These are phyloP conservation scores for Muschampia plurimacula DNA, from an alignment of 2,888 invertebrate genomes.

Conservation along the genomic window DNA sequence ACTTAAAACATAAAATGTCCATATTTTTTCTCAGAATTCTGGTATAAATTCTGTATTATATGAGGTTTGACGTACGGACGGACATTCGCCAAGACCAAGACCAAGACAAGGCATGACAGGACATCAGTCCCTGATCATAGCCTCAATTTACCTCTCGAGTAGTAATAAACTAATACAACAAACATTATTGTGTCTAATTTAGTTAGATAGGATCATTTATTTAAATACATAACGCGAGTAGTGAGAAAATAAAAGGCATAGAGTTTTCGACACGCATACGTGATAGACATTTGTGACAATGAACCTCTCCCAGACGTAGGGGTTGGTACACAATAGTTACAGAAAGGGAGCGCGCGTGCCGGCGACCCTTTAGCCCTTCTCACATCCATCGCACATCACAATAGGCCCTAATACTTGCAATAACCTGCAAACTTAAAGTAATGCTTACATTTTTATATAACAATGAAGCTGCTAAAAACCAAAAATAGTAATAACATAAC, in stretches of 20 bases:
- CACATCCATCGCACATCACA: not conserved
- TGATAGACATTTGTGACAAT: conserved; percentile 26
- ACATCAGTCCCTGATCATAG: no score
- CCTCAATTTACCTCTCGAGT: no score
- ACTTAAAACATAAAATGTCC: no score
- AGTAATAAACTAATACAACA: no score
- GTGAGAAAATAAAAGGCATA: not conserved
- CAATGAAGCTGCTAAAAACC: not conserved
- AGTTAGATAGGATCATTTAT: no score
- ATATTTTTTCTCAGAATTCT: no score
- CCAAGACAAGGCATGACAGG: no score
- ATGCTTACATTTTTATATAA: not conserved
- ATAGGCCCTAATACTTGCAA: conserved; percentile 4
- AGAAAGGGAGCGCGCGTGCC: conserved; percentile 37
- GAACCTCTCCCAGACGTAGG: conserved; percentile 26
- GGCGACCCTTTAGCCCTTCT: conserved; percentile 8
- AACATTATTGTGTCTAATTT: no score
- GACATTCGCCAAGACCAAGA: no score
- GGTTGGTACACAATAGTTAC: conserved; percentile 35
- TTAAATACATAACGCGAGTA: not conserved
- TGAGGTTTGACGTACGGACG: no score
- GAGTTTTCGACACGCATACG: conserved; percentile 6
- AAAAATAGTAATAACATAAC: not conserved
- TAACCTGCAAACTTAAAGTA: not conserved
- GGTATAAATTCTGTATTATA: no score